Base-by-base conservation (phyloP, 1,140 invertebrate species). In the Portunus trituberculatus region DNA sequence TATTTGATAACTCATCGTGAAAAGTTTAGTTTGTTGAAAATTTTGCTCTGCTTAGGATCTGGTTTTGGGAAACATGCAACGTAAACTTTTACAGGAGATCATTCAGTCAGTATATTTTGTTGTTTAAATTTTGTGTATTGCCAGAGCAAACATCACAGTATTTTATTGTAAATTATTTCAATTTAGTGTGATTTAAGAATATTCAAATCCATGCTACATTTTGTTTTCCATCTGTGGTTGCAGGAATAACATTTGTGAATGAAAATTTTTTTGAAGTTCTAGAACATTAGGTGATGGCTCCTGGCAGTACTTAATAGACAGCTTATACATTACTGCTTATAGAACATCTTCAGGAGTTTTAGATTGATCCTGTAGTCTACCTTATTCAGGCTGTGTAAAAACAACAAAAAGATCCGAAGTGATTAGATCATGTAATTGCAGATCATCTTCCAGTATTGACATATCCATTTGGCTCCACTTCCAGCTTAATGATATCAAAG, bases 361-460 rank as follows among this genome's bases (percentile, higher is more conserved):
- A 48, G 48, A 32, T 90, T 32, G 39, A 39, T 90, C 45, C 48
- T 90, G 6, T 52, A 48, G 88, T 46, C 45, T 52, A 16, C 29
- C 45, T 25, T 8, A 14, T 46, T 90, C 88, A 48, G 45, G 88
- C 10, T 88, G 59, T 67, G 25, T 39, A 39, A 39, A 39, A 39
- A 39, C 39, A 39, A 39, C 39, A 84, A 83, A 45, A 39, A 29
- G n/a, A 46, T 32, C 92, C 39, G 39, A 83, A 16, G 31, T 83
- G 32, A 28, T 59, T 59, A 59, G 52, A 4, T 83, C 12, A 6
- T 91, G 39, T 87, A 28, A 87, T 82, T 94, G 84, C 86, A 88
- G 46, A n/a, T 76, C 67, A 2, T n/a, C n/a, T n/a, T 89, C 25
- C 93, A 90, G 93, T 95, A 95, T 95, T 95, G 84, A 87, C 89